A percentile compares a stretch with the other conserved stretches of the same genome.
Conservation (phyloP, 2,113 vertebrate species). For the Scophthalmus maximus region DNA sequence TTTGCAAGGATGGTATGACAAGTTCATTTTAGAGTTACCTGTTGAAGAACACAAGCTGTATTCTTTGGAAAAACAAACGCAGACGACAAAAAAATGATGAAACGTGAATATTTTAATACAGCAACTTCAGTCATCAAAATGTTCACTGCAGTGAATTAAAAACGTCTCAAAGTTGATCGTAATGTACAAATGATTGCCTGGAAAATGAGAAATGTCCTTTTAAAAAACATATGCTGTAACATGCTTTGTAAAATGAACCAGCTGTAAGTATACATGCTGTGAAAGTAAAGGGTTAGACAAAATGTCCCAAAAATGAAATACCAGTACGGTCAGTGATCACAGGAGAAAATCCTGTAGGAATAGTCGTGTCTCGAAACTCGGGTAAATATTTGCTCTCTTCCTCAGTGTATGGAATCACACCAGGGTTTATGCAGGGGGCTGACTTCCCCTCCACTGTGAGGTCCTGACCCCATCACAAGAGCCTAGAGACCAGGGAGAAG, state of each 20-base stretch:
- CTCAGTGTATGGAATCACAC: constrained; percentile 50
- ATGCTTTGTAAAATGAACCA: neutral
- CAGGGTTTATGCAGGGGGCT: constrained; percentile 40
- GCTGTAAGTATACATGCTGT: neutral
- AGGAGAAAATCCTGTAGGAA: constrained; percentile 11
- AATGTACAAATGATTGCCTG: neutral
- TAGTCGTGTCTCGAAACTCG: constrained; percentile 13
- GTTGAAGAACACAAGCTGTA: neutral
- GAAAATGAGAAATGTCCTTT: neutral
- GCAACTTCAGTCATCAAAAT: neutral
- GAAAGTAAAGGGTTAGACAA: constrained; percentile 5
- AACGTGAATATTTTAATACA: neutral
- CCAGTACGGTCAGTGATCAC: neutral
- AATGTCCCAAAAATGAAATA: neutral
- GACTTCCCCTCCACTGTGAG: constrained; percentile 56
- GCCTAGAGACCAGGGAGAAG: constrained; percentile 59
- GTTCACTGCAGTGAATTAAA: neutral
- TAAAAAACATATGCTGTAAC: neutral
- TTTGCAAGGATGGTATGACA: too few species aligned
- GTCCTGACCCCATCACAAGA: constrained; percentile 74
- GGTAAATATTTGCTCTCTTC: constrained; percentile 57
- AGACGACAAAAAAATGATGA: neutral
- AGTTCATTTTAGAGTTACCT: too few species aligned
- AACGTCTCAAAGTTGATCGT: neutral
- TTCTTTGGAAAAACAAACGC: neutral